These are phyloP conservation scores for Siniperca obscura DNA, from an alignment of 2,797 vertebrate genomes.

Conservation along the genomic window DNA sequence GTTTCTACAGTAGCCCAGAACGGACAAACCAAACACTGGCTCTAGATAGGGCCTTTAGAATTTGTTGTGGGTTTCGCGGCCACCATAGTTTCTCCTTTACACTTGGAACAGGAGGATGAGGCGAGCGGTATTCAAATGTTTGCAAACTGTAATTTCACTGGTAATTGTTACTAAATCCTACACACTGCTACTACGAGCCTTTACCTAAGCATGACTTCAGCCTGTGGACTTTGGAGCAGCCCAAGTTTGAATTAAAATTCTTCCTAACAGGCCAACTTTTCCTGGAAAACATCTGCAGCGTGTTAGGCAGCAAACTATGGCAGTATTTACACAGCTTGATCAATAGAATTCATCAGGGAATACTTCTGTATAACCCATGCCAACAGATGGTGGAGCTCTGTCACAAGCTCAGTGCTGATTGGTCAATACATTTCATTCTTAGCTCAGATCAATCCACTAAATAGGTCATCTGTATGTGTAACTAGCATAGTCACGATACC, in stretches of 20 bases:
- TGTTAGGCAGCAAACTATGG: slow-evolving; percentile 53
- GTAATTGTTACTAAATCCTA: too few species aligned
- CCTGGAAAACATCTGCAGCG: slow-evolving; percentile 65
- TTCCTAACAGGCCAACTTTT: slow-evolving; percentile 45
- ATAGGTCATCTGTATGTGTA: slow-evolving; percentile 42
- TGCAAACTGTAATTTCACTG: too few species aligned
- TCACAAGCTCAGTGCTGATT: slow-evolving; percentile 58
- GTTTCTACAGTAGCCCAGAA: too few species aligned
- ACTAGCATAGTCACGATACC: slow-evolving; percentile 30
- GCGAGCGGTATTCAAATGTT: too few species aligned
- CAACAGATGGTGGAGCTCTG: slow-evolving; percentile 39
- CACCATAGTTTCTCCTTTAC: too few species aligned
- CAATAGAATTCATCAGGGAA: slow-evolving; percentile 64
- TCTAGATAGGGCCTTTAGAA: too few species aligned
- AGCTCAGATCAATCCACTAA: slow-evolving; percentile 61
- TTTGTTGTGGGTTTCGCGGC: too few species aligned
- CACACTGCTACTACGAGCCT: neutral
- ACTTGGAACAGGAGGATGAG: too few species aligned
- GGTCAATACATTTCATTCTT: slow-evolving; percentile 52
- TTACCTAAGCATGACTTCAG: slow-evolving; percentile 38
- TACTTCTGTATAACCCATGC: slow-evolving; percentile 41
- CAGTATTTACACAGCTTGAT: slow-evolving; percentile 67
- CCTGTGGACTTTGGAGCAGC: slow-evolving; percentile 48
- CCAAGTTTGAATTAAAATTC: slow-evolving; percentile 32
- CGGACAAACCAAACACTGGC: too few species aligned